phyloP scores from a whole-genome alignment of 2,888 invertebrate genomes.

The Nudaria mundana region DNA sequence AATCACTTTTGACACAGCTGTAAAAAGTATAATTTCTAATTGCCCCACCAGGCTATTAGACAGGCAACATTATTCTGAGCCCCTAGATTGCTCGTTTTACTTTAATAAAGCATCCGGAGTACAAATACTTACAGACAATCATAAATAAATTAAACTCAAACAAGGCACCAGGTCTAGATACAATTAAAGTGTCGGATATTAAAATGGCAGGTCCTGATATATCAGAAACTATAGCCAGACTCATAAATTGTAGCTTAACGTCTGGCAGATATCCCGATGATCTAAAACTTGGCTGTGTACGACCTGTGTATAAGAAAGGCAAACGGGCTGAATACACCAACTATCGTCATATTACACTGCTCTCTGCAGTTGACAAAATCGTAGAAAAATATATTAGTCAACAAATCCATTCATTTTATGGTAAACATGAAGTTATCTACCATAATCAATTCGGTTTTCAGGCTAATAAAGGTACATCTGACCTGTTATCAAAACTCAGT shows the following conservation, averaged over 20 bases:
- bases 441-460: background rate
- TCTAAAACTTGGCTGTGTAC: constrained; percentile 18
- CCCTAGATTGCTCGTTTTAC: background rate
- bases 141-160: constrained; percentile 13
- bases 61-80: background rate
- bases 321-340: constrained; percentile 8
- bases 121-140: constrained; percentile 7
- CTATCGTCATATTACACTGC: constrained; percentile 23
- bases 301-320: constrained; percentile 21
- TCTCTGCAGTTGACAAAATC: constrained; percentile 23
- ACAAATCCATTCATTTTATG: constrained; percentile 13
- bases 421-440: constrained; percentile 8
- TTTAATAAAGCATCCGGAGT: background rate
- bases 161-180: constrained; percentile 11
- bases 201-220: constrained; percentile 4
- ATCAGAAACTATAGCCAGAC: constrained; percentile 13
- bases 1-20: background rate
- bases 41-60: background rate
- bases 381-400: constrained; percentile 21
- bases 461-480: background rate
- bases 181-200: background rate
- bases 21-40: background rate
- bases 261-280: constrained; percentile 16
- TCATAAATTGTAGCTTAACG: constrained; percentile 22
- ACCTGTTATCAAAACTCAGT: background rate